A percentile compares a stretch with the other conserved stretches of the same genome.
Evolutionary conservation across 1,140 invertebrate species (phyloP).

Genomic region (Drosophila setifemur): DNA sequence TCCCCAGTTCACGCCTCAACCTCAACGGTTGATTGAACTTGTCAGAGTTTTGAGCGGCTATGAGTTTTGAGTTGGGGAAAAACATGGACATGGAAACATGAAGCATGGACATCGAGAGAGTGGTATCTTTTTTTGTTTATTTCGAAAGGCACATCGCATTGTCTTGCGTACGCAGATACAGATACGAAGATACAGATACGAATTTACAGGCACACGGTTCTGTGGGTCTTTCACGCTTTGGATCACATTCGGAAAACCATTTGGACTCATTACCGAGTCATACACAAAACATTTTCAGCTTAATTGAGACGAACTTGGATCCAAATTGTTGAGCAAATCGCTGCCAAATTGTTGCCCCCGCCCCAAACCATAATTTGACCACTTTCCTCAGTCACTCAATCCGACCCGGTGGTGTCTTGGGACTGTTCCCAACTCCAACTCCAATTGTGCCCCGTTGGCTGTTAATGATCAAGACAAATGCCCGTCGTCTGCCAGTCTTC

Average conservation of each 20-base stretch:
- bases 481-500: conserved; percentile 12
- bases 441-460: conserved; percentile 31
- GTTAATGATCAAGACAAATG: conserved; percentile 58
- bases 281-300: conserved; percentile 51
- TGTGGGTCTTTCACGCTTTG: conserved; percentile 53
- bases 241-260: conserved; percentile 35
- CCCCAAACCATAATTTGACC: conserved; percentile 42
- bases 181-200: conserved; percentile 32
- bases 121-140: conserved; percentile 4
- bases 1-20: conserved; percentile 67
- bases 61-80: conserved; percentile 32
- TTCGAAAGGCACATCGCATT: conserved; percentile 67
- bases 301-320: conserved; percentile 38
- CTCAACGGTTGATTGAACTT: conserved; percentile 79
- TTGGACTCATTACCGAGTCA: conserved; percentile 42
- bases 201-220: conserved; percentile 38
- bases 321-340: conserved; percentile 54
- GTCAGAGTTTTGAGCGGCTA: conserved; percentile 59
- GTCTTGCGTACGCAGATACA: conserved; percentile 34
- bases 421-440: background rate
- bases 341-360: conserved; percentile 35
- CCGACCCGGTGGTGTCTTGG: conserved; percentile 2
- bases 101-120: conserved; percentile 35
- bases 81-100: conserved; percentile 30
- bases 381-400: conserved; percentile 27